Conservation (phyloP, 2,113 vertebrate genomes). For the Progne subis region DNA sequence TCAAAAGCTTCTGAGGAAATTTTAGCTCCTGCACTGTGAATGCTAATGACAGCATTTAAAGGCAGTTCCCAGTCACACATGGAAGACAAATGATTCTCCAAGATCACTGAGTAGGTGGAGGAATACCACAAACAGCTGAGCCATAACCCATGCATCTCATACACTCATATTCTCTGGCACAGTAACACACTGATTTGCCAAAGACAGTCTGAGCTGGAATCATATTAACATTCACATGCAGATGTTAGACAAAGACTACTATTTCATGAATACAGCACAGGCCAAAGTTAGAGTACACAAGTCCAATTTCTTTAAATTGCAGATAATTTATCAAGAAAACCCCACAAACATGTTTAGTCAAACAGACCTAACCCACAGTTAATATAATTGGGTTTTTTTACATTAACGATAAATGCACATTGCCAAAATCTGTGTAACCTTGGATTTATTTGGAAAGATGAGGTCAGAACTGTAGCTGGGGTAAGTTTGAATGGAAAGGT, state of each 20-base stretch:
- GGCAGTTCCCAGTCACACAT: background rate
- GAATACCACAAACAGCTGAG: slow-evolving; percentile 32
- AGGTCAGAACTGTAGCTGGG: background rate
- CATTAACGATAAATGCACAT: slow-evolving; percentile 9
- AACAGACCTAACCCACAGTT: background rate
- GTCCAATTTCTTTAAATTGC: background rate
- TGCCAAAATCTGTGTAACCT: slow-evolving; percentile 50
- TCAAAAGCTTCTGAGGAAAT: background rate
- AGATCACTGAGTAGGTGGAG: background rate
- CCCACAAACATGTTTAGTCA: background rate
- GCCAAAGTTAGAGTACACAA: background rate
- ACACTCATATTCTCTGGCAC: background rate
- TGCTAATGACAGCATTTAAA: background rate
- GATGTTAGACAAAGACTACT: background rate
- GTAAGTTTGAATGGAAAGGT: background rate
- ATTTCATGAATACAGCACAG: background rate
- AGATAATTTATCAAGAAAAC: background rate
- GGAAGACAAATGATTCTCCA: background rate
- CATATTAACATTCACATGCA: background rate
- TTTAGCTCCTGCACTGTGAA: background rate
- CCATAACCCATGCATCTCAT: background rate
- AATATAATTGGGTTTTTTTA: background rate
- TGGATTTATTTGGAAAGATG: slow-evolving; percentile 10
- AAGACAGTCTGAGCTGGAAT: background rate
- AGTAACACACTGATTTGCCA: background rate